Base-by-base conservation (phyloP, 2,113 vertebrate genomes). In the Emydocephalus ijimae region DNA sequence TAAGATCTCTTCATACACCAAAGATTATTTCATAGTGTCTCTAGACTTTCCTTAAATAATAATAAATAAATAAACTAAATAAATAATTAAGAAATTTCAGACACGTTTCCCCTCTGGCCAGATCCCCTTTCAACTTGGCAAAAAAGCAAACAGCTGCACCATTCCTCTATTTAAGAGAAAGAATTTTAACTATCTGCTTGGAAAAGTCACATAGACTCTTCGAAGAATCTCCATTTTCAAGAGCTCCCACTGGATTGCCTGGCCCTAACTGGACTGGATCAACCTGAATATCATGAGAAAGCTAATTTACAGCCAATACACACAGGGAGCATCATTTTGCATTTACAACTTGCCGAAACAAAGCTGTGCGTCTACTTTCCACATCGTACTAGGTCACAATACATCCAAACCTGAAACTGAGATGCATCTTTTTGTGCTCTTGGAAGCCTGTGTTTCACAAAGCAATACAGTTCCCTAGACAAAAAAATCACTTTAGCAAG, bases 51-150 rank as follows among this genome's bases (percentile, higher is more conserved):
- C 87, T 95, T 87, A 94, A 91, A 93, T 95, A 96, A 96, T 93
- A 95, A 95, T 94, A 48, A 48, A 48, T 48, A 48, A 48, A 48
- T 48, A 96, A 96, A 95, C 95, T 94, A 48, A 48, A 48, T 48
- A 48, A 48, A 48, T 48, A 96, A 96, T 97, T 97, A 97, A 97
- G 94, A 94, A 95, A 96, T 96, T 96, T 93, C 95, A 96, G 95
- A 93, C 93, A 94, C 61, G 91, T 96, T 95, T 96, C 96, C 95
- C 94, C 0, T 0, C 90, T 93, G 93, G 95, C 95, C 95, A 93
- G 94, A 95, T 97, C 96, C 94, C 95, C 93, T 96, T 96, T 97
- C 96, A 94, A 87, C 95, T 96, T 97, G 96, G 95, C 96, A 96
- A 34, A 89, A 94, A 90, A 94, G 93, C 93, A 95, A 94, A 95